Percentiles rank a stretch among this genome's conserved stretches.
Evolutionary conservation across 2,797 vertebrate species (phyloP).

Genomic region (Diglossa cyanea): DNA sequence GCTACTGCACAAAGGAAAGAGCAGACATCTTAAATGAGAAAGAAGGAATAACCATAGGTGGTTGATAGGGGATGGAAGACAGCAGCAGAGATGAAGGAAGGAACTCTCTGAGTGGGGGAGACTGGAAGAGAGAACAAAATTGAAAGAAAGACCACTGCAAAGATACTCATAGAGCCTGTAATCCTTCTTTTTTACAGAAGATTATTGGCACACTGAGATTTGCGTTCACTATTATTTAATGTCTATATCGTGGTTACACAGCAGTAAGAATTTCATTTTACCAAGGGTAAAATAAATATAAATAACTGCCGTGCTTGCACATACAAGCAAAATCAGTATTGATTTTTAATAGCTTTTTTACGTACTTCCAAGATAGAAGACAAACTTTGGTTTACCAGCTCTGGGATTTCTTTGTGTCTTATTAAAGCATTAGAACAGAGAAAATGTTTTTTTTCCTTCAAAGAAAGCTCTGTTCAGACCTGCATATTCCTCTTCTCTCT

Average conservation of each 20-base stretch:
- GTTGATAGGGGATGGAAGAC: neutral
- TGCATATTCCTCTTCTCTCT: neutral
- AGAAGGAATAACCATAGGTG: neutral
- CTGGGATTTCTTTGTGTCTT: neutral
- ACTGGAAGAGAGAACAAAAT: neutral
- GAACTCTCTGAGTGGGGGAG: neutral
- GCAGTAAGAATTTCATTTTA: neutral
- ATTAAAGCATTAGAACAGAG: conserved; percentile 1
- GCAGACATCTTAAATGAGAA: neutral
- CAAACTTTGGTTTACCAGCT: neutral
- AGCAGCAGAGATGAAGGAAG: neutral
- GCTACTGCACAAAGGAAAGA: neutral
- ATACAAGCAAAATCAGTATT: neutral
- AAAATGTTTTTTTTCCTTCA: neutral
- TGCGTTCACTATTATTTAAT: neutral
- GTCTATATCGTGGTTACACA: neutral
- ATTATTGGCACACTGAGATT: neutral
- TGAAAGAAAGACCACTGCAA: neutral
- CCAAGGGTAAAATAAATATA: neutral
- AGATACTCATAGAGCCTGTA: neutral
- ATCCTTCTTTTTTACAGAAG: neutral
- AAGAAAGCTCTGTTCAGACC: neutral
- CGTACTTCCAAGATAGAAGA: neutral
- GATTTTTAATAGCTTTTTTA: neutral
- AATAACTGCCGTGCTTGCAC: neutral